Evolutionary conservation across 2,113 vertebrate species (phyloP).

Genomic region (Anhinga anhinga): DNA sequence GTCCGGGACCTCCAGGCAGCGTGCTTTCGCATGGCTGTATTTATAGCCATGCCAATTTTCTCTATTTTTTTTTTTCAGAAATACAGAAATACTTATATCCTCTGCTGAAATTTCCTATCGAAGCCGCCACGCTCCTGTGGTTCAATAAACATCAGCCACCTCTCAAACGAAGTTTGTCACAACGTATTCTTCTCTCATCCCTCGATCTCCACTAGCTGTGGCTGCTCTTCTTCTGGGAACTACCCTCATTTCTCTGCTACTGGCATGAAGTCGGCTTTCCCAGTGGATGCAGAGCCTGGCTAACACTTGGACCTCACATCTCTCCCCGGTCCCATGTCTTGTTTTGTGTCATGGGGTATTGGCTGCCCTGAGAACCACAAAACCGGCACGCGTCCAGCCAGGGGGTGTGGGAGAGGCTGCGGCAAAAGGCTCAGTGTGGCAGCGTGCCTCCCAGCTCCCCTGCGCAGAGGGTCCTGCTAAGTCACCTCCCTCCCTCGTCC

Average conservation of each 20-base stretch:
- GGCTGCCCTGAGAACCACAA: not conserved
- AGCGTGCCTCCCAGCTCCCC: not conserved
- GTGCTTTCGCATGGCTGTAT: not conserved
- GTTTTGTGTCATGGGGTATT: not conserved
- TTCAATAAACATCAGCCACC: not conserved
- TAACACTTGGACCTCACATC: not conserved
- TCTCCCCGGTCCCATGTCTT: not conserved
- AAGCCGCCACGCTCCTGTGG: not conserved
- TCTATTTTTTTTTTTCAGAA: not conserved
- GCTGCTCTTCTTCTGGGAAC: not conserved
- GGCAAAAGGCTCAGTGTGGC: accelerated
- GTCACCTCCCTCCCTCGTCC: accelerated
- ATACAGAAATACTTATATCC: not conserved
- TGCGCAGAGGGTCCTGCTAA: not conserved
- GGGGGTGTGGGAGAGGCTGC: not conserved
- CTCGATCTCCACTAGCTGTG: not conserved
- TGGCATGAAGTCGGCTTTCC: not conserved
- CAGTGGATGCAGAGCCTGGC: not conserved
- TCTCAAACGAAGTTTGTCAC: not conserved
- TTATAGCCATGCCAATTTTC: constrained; percentile 42
- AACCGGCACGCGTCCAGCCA: accelerated
- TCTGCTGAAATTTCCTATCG: not conserved
- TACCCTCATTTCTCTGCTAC: not conserved
- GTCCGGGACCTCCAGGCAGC: not conserved
- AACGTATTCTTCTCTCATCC: not conserved